phyloP scores from a whole-genome alignment of 2,888 invertebrate species.

The Temnothorax unifasciatus region DNA sequence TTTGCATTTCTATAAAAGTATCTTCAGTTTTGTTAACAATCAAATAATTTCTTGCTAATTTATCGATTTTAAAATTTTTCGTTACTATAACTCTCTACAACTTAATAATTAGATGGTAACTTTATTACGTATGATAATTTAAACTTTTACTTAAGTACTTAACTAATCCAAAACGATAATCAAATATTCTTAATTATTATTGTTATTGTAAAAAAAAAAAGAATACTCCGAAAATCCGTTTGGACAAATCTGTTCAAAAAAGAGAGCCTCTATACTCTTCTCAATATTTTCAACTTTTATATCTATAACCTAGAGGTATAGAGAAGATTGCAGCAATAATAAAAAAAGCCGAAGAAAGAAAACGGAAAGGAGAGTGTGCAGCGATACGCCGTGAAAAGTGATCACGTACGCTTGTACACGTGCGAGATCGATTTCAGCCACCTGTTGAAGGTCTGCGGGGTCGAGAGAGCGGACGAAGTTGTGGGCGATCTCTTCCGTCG shows the following conservation, averaged over 20 bases:
- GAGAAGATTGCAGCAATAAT: neutral
- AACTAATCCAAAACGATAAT: neutral
- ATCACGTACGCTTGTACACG: conserved; percentile 34
- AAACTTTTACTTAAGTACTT: neutral
- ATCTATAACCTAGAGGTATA: too few species aligned
- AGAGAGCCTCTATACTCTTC: neutral
- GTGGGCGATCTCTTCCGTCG: conserved; percentile 3
- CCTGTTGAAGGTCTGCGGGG: conserved; percentile 68
- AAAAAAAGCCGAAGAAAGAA: neutral
- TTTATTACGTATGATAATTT: neutral
- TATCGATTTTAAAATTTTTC: neutral
- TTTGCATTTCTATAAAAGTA: neutral
- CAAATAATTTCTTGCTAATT: neutral
- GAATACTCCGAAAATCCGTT: neutral
- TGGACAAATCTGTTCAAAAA: neutral
- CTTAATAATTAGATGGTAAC: neutral
- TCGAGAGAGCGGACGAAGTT: neutral
- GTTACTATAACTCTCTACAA: neutral
- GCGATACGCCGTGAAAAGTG: conserved; percentile 7
- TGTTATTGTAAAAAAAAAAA: neutral
- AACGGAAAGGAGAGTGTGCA: neutral
- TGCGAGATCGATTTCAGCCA: conserved; percentile 65
- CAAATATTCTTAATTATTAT: neutral
- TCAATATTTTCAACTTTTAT: neutral
- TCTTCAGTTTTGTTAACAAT: neutral